Base-by-base conservation (phyloP, 2,888 invertebrate genomes). In the Stenodera caucasica region DNA sequence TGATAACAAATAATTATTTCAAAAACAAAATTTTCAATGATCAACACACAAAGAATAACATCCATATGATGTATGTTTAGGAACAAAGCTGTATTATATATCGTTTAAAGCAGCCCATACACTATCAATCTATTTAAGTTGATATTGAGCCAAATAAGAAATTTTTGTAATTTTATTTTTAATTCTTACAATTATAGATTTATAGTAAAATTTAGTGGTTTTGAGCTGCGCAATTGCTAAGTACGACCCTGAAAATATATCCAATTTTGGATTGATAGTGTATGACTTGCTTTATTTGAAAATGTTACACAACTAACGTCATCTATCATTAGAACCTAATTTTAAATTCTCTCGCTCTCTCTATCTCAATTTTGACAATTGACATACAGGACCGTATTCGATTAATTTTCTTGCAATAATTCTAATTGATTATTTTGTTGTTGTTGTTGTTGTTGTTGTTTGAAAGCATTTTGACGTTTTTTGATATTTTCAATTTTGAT, bases 1-100 rank as follows among this genome's bases (percentile, higher is more conserved):
- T 26, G 26, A 26, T 26, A 26, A 26, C 5, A 21, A 45, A 45
- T 21, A 21, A 45, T 9, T 21, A 40, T 15, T 15, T 15, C 8
- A 18, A 40, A 40, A 18, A 40, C 18, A 15, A 37, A n/a, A 37
- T 45, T 45, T 9, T 14, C 21, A 7, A 11, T 8, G 12, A 23
- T 45, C 3, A 7, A 3, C 12, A n/a, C 11, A 57, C 53, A 60
- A 60, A 53, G 56, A 35, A 23, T 57, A 33, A n/a, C 3, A 30
- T 29, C 29, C 52, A 60, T 52, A 57, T 60, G 60, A 55, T 60
- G 4, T 14, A 37, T 60, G 51, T 55, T 60, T 60, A 40, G 91
- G 89, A 0, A 90, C 89, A 60, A 87, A 85, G 11, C 94, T 85
- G 26, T 21, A 21, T 45, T 21, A 45, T 35, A 7, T 14, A 5